Conservation (phyloP, 2,113 vertebrate genomes). For the Lanius ludovicianus region DNA sequence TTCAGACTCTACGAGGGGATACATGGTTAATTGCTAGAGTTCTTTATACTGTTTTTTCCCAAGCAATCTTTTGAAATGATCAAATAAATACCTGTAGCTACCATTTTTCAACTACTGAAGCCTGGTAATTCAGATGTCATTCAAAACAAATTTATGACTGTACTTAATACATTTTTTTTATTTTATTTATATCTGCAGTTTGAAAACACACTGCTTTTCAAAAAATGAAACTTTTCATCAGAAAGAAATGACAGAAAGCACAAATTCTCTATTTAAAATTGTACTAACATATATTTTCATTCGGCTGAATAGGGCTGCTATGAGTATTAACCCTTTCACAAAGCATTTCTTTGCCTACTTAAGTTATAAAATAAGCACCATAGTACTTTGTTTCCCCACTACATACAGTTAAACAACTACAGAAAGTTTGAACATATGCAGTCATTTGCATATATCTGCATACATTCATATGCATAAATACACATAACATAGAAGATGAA, state of each 20-base stretch:
- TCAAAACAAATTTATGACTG: neutral
- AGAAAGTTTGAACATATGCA: neutral
- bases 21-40: neutral
- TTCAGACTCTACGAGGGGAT: neutral
- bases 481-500: neutral
- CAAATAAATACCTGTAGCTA: neutral
- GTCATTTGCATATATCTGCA: neutral
- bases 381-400: neutral
- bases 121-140: neutral
- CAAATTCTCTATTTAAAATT: neutral
- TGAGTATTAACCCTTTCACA: neutral
- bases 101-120: neutral
- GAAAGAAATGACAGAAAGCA: neutral
- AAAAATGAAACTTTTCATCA: neutral
- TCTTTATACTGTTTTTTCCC: neutral
- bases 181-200: neutral
- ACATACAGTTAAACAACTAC: neutral
- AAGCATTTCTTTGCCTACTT: neutral
- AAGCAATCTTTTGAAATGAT: neutral
- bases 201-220: neutral
- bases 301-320: neutral
- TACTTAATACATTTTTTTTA: neutral
- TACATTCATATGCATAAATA: neutral
- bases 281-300: neutral
- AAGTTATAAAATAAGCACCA: neutral